Evolutionary conservation across 2,888 invertebrate species (phyloP).

Genomic region (Cinara cedri): DNA sequence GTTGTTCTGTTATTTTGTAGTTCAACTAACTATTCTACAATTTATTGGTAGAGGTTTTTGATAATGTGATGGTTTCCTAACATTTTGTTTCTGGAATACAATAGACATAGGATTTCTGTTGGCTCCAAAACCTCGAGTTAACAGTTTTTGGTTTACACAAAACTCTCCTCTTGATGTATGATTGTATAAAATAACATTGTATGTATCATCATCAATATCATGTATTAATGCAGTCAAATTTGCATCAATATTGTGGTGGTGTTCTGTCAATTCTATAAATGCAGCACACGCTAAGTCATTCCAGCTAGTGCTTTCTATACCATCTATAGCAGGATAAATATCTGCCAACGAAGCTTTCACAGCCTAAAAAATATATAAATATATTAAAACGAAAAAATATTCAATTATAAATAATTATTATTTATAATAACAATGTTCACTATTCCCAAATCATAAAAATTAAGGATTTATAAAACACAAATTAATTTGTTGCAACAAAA

Average conservation of each 20-base stretch:
- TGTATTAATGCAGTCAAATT: background rate
- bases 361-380: conserved; percentile 16
- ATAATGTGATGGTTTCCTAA: background rate
- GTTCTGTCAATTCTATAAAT: background rate
- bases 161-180: conserved; percentile 30
- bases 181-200: conserved; percentile 20
- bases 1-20: background rate
- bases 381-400: background rate
- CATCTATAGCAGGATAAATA: background rate
- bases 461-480: too few species aligned
- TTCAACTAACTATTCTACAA: conserved; percentile 12
- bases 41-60: background rate
- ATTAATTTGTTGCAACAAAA: too few species aligned
- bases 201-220: background rate
- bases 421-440: too few species aligned
- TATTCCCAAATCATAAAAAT: too few species aligned
- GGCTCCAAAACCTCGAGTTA: conserved; percentile 8
- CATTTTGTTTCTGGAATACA: conserved; percentile 21
- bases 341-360: conserved; percentile 17
- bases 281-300: background rate
- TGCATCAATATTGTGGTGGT: background rate
- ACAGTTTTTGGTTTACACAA: conserved; percentile 24
- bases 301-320: conserved; percentile 29
- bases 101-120: background rate
- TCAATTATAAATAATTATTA: too few species aligned